A percentile compares a stretch with the other conserved stretches of the same genome.
These are phyloP conservation scores for Fragum sueziense DNA, from an alignment of 2,888 invertebrate genomes.

Conservation along the genomic window DNA sequence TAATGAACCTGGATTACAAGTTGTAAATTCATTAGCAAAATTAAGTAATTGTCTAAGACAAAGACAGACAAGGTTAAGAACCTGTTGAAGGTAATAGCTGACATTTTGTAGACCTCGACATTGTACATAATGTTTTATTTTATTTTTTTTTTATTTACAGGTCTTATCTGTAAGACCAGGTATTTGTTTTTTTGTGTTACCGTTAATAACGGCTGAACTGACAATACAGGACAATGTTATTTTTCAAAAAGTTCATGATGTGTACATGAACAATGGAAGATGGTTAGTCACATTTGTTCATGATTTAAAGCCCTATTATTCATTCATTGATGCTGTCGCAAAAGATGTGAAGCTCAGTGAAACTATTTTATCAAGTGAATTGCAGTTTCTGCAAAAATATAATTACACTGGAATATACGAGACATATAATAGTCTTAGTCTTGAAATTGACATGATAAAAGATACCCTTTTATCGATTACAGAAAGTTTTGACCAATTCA, in stretches of 20 bases:
- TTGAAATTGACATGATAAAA: slow-evolving; percentile 9
- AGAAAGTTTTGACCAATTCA: no score
- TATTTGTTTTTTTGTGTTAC: neutral
- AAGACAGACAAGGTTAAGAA: neutral
- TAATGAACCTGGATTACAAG: slow-evolving; percentile 1
- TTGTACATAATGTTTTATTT: neutral
- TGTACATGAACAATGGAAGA: slow-evolving; percentile 17
- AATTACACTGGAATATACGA: neutral
- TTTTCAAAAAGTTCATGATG: slow-evolving; percentile 4
- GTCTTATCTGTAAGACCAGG: neutral
- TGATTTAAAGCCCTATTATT: slow-evolving; percentile 20
- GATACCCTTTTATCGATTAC: no score
- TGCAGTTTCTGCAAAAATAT: neutral
- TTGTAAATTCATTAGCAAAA: slow-evolving; percentile 12
- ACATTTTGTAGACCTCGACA: neutral
- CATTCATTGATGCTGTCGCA: slow-evolving; percentile 20
- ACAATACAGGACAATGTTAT: neutral
- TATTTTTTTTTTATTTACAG: neutral
- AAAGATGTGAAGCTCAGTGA: neutral
- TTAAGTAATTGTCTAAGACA: neutral
- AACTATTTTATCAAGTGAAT: neutral
- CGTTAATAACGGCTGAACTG: neutral
- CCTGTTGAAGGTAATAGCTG: neutral
- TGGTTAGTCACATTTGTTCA: slow-evolving; percentile 38
- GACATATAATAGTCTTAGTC: slow-evolving; percentile 17